Base-by-base conservation (phyloP, 2,797 vertebrate genomes). In the Sylvia borin region DNA sequence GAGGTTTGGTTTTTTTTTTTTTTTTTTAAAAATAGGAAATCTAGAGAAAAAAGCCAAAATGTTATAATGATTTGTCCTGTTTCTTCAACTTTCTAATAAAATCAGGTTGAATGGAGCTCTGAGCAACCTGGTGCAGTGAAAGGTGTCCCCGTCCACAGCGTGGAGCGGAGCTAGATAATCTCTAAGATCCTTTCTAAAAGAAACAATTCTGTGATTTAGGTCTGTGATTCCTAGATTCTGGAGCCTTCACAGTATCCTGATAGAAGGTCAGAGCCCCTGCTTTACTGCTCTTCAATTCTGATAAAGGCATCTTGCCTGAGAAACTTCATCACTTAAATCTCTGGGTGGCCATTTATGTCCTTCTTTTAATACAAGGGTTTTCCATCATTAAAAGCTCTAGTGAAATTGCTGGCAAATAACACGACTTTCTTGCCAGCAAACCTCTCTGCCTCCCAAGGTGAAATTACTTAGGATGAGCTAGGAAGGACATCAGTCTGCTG, bases 1-100 rank as follows among this genome's bases (percentile, higher is more conserved):
- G 11, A 16, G 1, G 0, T 1, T 22, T 42, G 13, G 42, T 15
- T 32, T 9, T 5, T 10, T 40, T 27, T 24, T 31, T n/a, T 10
- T 6, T 16, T n/a, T 6, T 53, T 36, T 34, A 83, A 70, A 76
- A 94, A 2, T 5, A 48, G 4, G 2, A 1, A 42, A 19, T 4
- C 6, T 81, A 64, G 16, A 55, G 22, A 29, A 64, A 91, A 64
- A n/a, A 42, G 1, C 16, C 5, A 11, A 62, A 66, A 40, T 11
- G 3, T 55, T 72, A 19, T 9, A 19, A 38, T 34, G 3, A 25
- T 64, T 84, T 45, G 2, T 13, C 21, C 4, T 4, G 4, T 72
- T 92, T 76, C 57, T 22, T 55, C 57, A 67, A 6, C 5, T 67
- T 79, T 77, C 11, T 11, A 61, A 38, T 13, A 77, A 77, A 25